phyloP scores from a whole-genome alignment of 2,797 vertebrate genomes.

The Scarus forsteni region DNA sequence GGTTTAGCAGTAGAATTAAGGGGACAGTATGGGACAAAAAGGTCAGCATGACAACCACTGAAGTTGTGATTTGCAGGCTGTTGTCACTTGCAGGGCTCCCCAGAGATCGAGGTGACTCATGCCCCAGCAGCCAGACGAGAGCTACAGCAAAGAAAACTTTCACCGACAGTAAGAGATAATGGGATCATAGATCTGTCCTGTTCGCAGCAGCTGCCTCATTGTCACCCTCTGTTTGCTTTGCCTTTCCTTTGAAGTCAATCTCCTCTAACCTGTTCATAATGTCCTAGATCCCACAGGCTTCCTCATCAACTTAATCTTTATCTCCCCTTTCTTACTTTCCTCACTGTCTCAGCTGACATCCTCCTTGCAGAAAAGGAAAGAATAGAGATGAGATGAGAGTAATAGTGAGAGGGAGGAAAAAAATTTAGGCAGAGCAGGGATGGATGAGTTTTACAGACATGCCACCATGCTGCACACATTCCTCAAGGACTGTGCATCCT shows the following conservation, averaged over 20 bases:
- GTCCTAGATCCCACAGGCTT: conserved; percentile 38
- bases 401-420: conserved; percentile 20
- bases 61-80: conserved; percentile 32
- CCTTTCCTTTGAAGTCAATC: conserved; percentile 32
- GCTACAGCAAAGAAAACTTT: conserved; percentile 11
- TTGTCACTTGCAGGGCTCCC: conserved; percentile 28
- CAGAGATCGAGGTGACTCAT: conserved; percentile 50
- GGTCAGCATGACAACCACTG: conserved; percentile 18
- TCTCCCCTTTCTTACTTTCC: conserved; percentile 35
- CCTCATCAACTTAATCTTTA: conserved; percentile 18
- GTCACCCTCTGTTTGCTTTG: conserved; percentile 17
- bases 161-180: conserved; percentile 24
- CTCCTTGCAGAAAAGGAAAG: conserved; percentile 18
- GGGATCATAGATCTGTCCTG: conserved; percentile 18
- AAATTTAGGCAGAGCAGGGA: conserved; percentile 38
- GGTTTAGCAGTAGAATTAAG: conserved; percentile 1
- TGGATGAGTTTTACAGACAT: conserved; percentile 75
- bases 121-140: conserved; percentile 40
- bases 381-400: conserved; percentile 5
- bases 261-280: conserved; percentile 27
- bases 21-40: conserved; percentile 18
- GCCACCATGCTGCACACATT: conserved; percentile 78
- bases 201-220: conserved; percentile 2
- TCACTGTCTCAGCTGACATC: conserved; percentile 46
- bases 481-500: conserved; percentile 86